phyloP scores from a whole-genome alignment of 2,113 vertebrate genomes.

The Fulmarus glacialis region DNA sequence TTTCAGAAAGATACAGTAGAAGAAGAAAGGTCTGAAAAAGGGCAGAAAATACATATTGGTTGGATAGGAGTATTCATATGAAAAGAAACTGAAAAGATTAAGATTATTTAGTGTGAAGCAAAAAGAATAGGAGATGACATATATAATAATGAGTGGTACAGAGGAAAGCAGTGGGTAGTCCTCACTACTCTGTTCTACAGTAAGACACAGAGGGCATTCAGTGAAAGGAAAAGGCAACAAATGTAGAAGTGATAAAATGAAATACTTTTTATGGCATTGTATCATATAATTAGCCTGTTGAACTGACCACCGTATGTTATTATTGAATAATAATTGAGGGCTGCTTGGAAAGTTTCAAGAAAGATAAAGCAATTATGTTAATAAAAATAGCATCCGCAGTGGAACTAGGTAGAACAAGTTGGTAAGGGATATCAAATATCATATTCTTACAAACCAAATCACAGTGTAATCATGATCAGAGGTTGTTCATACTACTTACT shows the following conservation, averaged over 20 bases:
- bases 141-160: slow-evolving; percentile 45
- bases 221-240: slow-evolving; percentile 28
- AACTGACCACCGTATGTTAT: slow-evolving; percentile 48
- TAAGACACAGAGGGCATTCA: slow-evolving; percentile 20
- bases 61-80: slow-evolving; percentile 22
- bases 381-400: slow-evolving; percentile 3
- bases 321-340: slow-evolving; percentile 62
- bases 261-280: slow-evolving; percentile 39
- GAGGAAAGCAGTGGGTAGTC: slow-evolving; percentile 23
- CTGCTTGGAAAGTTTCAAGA: slow-evolving; percentile 49
- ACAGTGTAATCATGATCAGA: not conserved
- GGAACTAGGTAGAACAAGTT: not conserved
- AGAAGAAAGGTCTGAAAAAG: slow-evolving; percentile 54
- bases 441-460: not conserved
- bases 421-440: not conserved
- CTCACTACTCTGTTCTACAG: not conserved
- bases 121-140: slow-evolving; percentile 54
- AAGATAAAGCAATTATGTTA: slow-evolving; percentile 51
- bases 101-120: slow-evolving; percentile 58
- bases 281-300: slow-evolving; percentile 68
- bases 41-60: slow-evolving; percentile 55
- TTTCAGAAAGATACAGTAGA: slow-evolving; percentile 27
- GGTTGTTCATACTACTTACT: not conserved
- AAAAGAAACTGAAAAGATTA: slow-evolving; percentile 60
- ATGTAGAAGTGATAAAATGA: slow-evolving; percentile 40